These are phyloP conservation scores for Picathartes gymnocephalus DNA, from an alignment of 2,113 vertebrate species.

Conservation along the genomic window DNA sequence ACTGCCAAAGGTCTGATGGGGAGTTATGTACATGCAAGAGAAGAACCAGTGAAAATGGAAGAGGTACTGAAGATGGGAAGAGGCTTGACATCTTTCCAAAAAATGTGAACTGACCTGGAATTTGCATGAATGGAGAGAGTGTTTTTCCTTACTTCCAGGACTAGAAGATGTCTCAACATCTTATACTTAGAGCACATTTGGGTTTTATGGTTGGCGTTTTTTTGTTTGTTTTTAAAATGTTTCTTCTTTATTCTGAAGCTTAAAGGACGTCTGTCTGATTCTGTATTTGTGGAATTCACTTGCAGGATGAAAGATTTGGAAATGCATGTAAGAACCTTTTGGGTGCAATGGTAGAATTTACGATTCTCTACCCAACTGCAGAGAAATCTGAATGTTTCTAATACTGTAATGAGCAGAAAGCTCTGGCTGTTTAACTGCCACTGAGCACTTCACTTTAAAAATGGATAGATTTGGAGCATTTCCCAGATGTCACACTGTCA, in stretches of 20 bases:
- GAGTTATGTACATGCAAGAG: neutral
- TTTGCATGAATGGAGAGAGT: neutral
- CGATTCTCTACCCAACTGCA: neutral
- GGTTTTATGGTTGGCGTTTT: neutral
- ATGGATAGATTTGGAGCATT: neutral
- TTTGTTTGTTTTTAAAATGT: neutral
- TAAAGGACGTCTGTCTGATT: neutral
- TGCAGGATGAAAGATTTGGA: neutral
- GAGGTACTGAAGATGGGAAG: neutral
- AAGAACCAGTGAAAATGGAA: neutral
- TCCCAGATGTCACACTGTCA: constrained; percentile 38
- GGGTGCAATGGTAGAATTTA: neutral
- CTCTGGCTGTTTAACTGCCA: neutral
- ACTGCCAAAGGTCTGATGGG: neutral
- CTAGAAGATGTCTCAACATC: neutral
- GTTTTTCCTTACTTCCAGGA: neutral
- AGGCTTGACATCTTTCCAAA: neutral
- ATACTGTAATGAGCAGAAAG: neutral
- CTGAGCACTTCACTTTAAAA: constrained; percentile 4
- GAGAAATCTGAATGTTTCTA: neutral
- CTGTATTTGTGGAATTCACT: neutral
- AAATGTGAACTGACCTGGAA: neutral
- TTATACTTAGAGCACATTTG: neutral
- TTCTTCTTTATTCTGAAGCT: neutral
- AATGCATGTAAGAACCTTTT: neutral